Percentiles rank a stretch among this genome's conserved stretches.
These are phyloP conservation scores for Metopia argyrocephala DNA, from an alignment of 2,888 invertebrate species.

Conservation along the genomic window DNA sequence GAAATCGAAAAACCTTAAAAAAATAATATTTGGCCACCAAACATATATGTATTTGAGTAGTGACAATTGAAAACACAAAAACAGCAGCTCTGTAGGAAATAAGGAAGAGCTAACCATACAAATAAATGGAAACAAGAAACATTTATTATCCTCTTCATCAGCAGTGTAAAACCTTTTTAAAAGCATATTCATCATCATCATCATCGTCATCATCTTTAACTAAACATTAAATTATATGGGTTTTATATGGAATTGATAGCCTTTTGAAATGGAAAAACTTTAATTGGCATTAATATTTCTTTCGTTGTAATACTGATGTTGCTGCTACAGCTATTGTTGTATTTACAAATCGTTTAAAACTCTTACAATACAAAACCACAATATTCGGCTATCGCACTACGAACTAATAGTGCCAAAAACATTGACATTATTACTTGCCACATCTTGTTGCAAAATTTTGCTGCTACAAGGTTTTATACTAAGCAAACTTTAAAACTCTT, in stretches of 20 bases:
- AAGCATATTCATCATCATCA: constrained; percentile 24
- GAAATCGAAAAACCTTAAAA: constrained; percentile 9
- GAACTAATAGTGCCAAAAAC: too few species aligned
- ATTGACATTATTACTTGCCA: constrained; percentile 43
- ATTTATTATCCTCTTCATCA: constrained; percentile 37
- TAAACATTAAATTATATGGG: not conserved
- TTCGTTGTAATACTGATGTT: constrained; percentile 2
- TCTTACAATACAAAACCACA: constrained; percentile 41
- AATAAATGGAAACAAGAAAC: constrained; percentile 23
- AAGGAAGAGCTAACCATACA: constrained; percentile 27
- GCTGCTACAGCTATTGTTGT: constrained; percentile 2
- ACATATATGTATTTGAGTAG: not conserved
- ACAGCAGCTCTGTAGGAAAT: constrained; percentile 15
- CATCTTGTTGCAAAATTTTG: not conserved
- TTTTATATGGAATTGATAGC: constrained; percentile 35
- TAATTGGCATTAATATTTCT: constrained; percentile 55
- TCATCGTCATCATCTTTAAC: too few species aligned
- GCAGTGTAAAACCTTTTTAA: not conserved
- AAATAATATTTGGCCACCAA: constrained; percentile 39
- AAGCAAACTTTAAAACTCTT: not conserved
- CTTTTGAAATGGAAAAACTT: constrained; percentile 45
- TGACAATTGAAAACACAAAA: constrained; percentile 16
- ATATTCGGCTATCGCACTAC: not conserved
- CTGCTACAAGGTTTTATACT: too few species aligned
- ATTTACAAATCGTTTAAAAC: constrained; percentile 41